Conservation (phyloP, 2,888 invertebrate genomes). For the Sepiola atlantica region DNA sequence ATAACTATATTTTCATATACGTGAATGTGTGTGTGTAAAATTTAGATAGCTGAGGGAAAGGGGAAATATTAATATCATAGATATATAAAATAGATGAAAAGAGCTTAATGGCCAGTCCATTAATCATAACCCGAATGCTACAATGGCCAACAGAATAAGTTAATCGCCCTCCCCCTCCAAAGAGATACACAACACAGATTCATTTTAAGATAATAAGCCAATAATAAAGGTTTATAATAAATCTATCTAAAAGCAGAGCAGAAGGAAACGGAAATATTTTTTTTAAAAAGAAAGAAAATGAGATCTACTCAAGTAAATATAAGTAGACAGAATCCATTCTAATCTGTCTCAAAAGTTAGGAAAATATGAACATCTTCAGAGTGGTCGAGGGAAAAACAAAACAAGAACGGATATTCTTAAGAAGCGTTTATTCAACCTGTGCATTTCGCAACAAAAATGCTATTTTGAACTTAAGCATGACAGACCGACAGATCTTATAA, state of each 20-base stretch:
- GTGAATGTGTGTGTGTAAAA: too few species aligned
- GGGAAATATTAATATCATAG: too few species aligned
- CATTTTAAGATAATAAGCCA: neutral
- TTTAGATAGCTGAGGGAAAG: too few species aligned
- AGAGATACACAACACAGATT: neutral
- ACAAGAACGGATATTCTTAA: too few species aligned
- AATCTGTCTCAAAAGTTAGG: neutral
- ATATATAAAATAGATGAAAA: neutral
- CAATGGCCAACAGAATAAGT: neutral
- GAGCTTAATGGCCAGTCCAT: neutral
- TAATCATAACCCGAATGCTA: neutral
- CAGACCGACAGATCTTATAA: too few species aligned
- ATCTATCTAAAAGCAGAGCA: too few species aligned
- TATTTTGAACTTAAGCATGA: too few species aligned
- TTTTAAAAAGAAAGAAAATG: neutral
- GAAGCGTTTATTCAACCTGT: too few species aligned
- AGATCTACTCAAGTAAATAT: neutral
- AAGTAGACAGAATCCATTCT: neutral
- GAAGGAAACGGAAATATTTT: neutral
- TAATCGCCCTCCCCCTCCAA: too few species aligned
- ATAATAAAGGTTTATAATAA: neutral
- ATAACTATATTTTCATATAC: too few species aligned
- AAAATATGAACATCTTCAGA: neutral
- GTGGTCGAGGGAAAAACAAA: too few species aligned
- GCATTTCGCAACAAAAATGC: too few species aligned